Evolutionary conservation across 2,888 invertebrate genomes (phyloP), one percentile per base, ranked within the genome.

Genomic region (Papilio elwesi): DNA sequence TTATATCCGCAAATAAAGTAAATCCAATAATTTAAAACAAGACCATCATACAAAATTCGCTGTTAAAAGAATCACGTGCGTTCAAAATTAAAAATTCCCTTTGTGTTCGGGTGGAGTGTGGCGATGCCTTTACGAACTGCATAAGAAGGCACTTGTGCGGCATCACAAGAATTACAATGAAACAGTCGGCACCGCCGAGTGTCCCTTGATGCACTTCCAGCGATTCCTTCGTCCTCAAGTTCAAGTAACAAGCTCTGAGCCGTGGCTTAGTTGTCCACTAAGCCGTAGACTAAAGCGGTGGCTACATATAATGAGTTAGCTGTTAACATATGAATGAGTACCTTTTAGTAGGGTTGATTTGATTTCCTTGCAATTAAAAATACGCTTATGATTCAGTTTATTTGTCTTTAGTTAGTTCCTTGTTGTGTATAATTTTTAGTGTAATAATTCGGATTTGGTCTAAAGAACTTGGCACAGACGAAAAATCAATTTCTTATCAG

Each of bases 91-190:
- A 69, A 74, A 69, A n/a, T 67, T 43, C 69, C 57, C 59, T 62
- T 16, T 62, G 62, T 26, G 48, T 13, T 36, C 62, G 48, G 51
- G 38, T 69, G 48, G 12, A 70, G 63, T 65, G 49, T 55, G 13
- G 13, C 59, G 59, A n/a, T 16, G 74, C 53, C 74, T 68, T 51
- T 16, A 48, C 63, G 62, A 74, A 49, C 8, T 43, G 16, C 53
- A 57, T 57, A 65, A 81, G 79, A 77, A 70, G 70, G 80, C 80
- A 81, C 76, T 80, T 26, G 57, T 80, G 80, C 9, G 81, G 81
- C 62, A 62, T 81, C 81, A 49, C 47, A 53, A 59, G 77, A 59
- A 74, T 79, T 81, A 80, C 79, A 77, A 71, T 73, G 59, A 77
- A 77, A 73, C 75, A 67, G 74, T 6, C 55, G 63, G 66, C 73